Evolutionary conservation across 1,140 invertebrate species (phyloP), one percentile per base, ranked within the genome.

Genomic region (Calliphora vicina): DNA sequence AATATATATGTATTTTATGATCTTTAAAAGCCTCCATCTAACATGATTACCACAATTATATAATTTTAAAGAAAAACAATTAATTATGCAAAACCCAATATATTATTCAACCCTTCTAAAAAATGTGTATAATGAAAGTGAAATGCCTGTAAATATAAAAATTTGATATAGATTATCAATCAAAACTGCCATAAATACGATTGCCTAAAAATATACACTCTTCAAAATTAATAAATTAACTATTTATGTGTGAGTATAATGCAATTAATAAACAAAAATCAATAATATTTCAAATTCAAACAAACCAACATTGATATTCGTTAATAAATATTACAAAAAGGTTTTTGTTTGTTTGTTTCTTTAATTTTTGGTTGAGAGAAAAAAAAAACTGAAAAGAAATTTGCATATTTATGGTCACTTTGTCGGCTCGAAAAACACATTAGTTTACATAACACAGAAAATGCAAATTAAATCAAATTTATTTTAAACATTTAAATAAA

Each of bases 401-500:
- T 57, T 57, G 50, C 50, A 57, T 57, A 57, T 57, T 57, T n/a
- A 57, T n/a, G 50, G 50, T 57, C 50, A n/a, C n/a, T 57, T 17
- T 57, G 50, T 57, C 50, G 50, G 50, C 50, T 57, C 5, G 50
- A n/a, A 6, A n/a, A n/a, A 15, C 17, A 17, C n/a, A 17, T n/a
- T n/a, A 17, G 50, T 17, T 57, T 57, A 57, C n/a, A 57, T 57
- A 57, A 57, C 0, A 57, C 50, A 57, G n/a, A 5, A 57, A n/a
- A 57, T 57, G 50, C 50, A 57, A 57, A 57, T n/a, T 17, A 13
- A 57, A 57, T 13, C 50, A n/a, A n/a, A 57, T 57, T 57, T 57
- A 57, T 57, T 57, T 57, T 57, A 57, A 57, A 57, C n/a, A 57
- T 57, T 57, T n/a, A n/a, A 57, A 57, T 57, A 57, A 57, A 57